These are phyloP conservation scores for Phaetusa simplex DNA, from an alignment of 2,113 vertebrate genomes.

Conservation along the genomic window DNA sequence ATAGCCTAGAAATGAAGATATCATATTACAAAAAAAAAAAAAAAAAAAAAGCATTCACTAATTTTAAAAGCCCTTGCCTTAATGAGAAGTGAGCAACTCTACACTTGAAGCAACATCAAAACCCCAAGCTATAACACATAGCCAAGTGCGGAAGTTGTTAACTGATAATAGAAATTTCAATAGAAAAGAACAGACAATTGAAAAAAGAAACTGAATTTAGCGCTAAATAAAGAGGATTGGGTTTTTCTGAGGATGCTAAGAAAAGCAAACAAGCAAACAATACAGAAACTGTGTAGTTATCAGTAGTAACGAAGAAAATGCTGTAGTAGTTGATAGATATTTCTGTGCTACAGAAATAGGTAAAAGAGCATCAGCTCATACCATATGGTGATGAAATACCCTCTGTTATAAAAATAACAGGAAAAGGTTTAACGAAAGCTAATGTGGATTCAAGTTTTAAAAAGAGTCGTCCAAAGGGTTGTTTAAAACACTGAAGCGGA, in stretches of 20 bases:
- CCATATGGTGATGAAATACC: neutral
- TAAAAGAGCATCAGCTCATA: neutral
- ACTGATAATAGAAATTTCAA: neutral
- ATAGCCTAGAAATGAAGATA: neutral
- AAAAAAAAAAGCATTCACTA: neutral
- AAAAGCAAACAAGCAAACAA: neutral
- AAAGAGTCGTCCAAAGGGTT: neutral
- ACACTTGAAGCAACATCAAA: neutral
- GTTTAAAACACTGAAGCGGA: neutral
- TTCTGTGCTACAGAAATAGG: neutral
- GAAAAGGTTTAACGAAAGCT: neutral
- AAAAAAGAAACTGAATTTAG: neutral
- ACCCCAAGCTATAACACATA: neutral
- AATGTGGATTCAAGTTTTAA: neutral
- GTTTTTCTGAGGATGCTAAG: neutral
- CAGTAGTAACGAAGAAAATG: neutral
- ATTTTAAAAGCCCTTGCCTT: neutral
- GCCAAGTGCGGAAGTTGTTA: neutral
- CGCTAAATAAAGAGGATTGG: neutral
- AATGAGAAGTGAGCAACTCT: neutral
- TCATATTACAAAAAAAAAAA: neutral
- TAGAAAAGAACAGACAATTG: fast-evolving
- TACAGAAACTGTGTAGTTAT: neutral
- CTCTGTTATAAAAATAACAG: neutral
- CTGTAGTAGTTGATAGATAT: neutral